Evolutionary conservation across 2,888 invertebrate genomes (phyloP), one percentile per base, ranked within the genome.

Genomic region (Lithophane socia): DNA sequence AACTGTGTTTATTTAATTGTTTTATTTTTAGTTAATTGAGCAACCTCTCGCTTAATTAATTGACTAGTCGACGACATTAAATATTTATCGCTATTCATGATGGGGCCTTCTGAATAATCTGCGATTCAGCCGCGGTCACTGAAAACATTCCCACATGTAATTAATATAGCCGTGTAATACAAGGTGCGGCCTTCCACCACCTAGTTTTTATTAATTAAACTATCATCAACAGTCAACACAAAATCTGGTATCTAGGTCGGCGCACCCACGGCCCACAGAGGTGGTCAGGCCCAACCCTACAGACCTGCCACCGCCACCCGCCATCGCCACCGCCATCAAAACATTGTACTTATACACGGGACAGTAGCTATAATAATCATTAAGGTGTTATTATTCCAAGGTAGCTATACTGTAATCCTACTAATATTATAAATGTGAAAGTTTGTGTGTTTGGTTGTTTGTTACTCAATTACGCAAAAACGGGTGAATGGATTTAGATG

Each of bases 201-300:
- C 82, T 82, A 83, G 85, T 84, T 86, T 90, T 88, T 91, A 91
- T 91, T 91, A 93, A 92, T 92, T 91, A 90, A 91, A 91, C 86
- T 90, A 90, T 91, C 88, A 87, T 85, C 77, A 90, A 90, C 85
- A 88, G 88, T 90, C 85, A 87, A 87, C 87, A 87, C 83, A 88
- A 91, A 93, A 90, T 91, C 84, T 86, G 82, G 84, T 92, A 93
- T 92, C 89, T 92, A 92, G 94, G 94, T 94, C 94, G 91, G 89
- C 94, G 90, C 94, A 90, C 95, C 94, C 90, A 80, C 68, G 24
- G 21, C 68, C 58, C 60, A 44, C 58, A 66, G 75, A 74, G 83
- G 77, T 77, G 79, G 80, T 65, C 58, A 71, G 75, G 85, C 90
- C 90, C 89, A 82, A 83, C 89, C 87, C 82, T 77, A 77, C 61